phyloP scores from a whole-genome alignment of 2,113 vertebrate genomes.

The Pseudorectes ferrugineus region DNA sequence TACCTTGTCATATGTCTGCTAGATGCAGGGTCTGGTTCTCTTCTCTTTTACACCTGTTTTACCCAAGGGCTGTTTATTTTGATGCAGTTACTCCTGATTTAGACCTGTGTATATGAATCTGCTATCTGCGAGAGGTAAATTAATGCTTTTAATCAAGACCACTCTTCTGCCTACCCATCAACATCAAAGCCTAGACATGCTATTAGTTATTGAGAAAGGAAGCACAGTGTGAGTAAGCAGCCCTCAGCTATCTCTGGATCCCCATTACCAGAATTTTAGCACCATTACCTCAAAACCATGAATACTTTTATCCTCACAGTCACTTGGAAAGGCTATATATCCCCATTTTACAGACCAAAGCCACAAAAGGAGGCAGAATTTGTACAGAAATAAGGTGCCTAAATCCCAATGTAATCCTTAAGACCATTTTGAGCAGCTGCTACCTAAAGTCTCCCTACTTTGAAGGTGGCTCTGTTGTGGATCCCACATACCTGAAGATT shows the following conservation, averaged over 20 bases:
- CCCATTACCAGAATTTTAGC: slow-evolving; percentile 60
- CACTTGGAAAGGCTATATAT: background rate
- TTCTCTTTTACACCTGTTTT: slow-evolving; percentile 40
- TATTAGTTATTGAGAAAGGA: slow-evolving; percentile 56
- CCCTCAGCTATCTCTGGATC: slow-evolving; percentile 34
- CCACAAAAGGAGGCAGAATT: background rate
- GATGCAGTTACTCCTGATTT: slow-evolving; percentile 40
- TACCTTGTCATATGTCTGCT: slow-evolving; percentile 5
- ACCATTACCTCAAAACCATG: slow-evolving; percentile 54
- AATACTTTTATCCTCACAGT: slow-evolving; percentile 57
- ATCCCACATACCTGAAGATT: background rate
- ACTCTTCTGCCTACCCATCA: slow-evolving; percentile 56
- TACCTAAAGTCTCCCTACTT: background rate
- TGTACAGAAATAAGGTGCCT: background rate
- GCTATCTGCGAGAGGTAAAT: slow-evolving; percentile 47
- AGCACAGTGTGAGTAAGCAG: slow-evolving; percentile 30
- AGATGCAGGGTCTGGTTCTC: slow-evolving; percentile 23
- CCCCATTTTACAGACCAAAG: slow-evolving; percentile 25
- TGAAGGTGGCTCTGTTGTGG: background rate
- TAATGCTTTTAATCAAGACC: slow-evolving; percentile 64
- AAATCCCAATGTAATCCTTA: background rate
- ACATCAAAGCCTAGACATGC: slow-evolving; percentile 55
- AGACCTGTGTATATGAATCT: slow-evolving; percentile 49
- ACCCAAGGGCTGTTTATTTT: slow-evolving; percentile 38
- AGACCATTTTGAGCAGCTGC: background rate